phyloP scores from a whole-genome alignment of 1,140 invertebrate genomes.

The Dendrolimus punctatus region DNA sequence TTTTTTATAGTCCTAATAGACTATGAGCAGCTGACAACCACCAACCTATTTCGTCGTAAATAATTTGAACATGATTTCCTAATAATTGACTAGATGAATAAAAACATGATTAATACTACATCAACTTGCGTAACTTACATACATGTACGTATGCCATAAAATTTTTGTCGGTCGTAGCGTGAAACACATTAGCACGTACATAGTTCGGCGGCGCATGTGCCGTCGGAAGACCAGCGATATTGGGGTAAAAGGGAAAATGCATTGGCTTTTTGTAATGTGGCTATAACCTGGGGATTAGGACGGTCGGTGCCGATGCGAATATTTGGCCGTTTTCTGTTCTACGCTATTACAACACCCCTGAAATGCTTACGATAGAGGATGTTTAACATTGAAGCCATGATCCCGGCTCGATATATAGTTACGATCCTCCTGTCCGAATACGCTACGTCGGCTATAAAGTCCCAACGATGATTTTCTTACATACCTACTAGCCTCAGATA shows the following conservation, averaged over 20 bases:
- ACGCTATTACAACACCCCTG: slow-evolving; percentile 23
- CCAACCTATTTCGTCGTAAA: no score
- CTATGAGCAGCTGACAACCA: no score
- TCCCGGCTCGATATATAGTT: no score
- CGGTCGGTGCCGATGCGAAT: slow-evolving; percentile 20
- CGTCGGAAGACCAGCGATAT: slow-evolving; percentile 31
- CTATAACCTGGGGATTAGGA: slow-evolving; percentile 52
- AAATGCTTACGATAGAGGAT: slow-evolving; percentile 24
- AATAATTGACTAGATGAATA: slow-evolving; percentile 10
- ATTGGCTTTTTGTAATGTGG: slow-evolving; percentile 64
- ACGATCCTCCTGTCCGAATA: no score
- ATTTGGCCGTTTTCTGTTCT: slow-evolving; percentile 25
- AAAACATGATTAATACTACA: no score
- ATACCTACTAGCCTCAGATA: no score
- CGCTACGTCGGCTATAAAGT: no score
- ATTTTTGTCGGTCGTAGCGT: slow-evolving; percentile 33
- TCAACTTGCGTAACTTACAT: slow-evolving; percentile 16
- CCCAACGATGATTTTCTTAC: no score
- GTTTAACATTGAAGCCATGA: slow-evolving; percentile 12
- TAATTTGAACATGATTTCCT: no score
- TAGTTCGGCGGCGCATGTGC: slow-evolving; percentile 31
- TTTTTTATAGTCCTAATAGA: no score
- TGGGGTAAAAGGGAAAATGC: slow-evolving; percentile 59
- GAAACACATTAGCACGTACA: slow-evolving; percentile 68
- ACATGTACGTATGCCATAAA: slow-evolving; percentile 12